phyloP scores from a whole-genome alignment of 2,113 vertebrate species.

The Pachycephala philippinensis region DNA sequence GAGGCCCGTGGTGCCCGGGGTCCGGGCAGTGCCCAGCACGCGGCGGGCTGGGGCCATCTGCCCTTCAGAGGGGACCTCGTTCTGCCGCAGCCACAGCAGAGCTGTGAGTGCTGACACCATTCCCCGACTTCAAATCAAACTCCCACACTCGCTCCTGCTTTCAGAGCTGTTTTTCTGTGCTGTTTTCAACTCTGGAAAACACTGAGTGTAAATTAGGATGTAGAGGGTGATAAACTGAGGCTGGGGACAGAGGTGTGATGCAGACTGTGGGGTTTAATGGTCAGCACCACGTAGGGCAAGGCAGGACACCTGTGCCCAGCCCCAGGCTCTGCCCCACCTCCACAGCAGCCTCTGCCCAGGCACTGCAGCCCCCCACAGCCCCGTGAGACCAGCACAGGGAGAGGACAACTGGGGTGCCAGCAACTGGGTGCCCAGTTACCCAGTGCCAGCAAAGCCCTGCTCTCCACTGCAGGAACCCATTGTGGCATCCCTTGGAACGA shows the following conservation, averaged over 20 bases:
- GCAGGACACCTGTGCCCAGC: too few relatives aligned
- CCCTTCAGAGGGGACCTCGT: neutral
- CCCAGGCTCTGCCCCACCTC: neutral
- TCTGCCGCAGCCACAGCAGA: neutral
- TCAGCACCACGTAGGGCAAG: accelerated
- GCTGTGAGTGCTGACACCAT: neutral
- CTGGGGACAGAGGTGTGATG: neutral
- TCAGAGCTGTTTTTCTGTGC: neutral
- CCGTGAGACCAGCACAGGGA: neutral
- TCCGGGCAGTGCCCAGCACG: neutral
- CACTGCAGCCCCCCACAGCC: neutral
- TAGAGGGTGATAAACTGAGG: neutral
- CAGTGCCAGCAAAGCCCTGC: neutral
- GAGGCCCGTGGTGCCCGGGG: accelerated
- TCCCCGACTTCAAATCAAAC: neutral
- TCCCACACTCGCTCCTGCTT: neutral
- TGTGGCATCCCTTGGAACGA: neutral
- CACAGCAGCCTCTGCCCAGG: neutral
- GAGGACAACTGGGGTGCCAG: neutral
- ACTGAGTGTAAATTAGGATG: neutral
- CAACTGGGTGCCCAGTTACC: neutral
- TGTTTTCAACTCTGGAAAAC: neutral
- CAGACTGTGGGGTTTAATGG: neutral
- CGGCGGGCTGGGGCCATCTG: neutral
- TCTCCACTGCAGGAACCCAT: neutral